Conservation (phyloP, 2,888 invertebrate species). For the Melanostoma scalare region DNA sequence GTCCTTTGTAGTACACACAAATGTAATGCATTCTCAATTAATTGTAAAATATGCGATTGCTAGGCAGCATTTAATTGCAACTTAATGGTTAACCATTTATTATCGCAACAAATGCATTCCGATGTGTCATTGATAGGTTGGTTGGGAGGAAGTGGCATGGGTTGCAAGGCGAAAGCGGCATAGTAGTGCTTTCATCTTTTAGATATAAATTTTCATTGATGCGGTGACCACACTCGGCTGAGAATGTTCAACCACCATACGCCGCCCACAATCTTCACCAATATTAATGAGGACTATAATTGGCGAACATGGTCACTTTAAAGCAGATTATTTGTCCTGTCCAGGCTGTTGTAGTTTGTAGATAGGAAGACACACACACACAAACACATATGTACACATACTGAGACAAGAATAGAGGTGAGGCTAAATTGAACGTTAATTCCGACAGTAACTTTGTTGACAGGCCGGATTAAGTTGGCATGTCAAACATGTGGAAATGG, state of each 20-base stretch:
- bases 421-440: slow-evolving; percentile 67
- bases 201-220: slow-evolving; percentile 56
- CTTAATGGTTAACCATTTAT: slow-evolving; percentile 73
- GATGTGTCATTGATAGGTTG: slow-evolving; percentile 45
- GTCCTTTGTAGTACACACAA: slow-evolving; percentile 17
- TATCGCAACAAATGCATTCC: slow-evolving; percentile 70
- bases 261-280: slow-evolving; percentile 65
- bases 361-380: background rate
- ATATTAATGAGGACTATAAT: slow-evolving; percentile 70
- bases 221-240: slow-evolving; percentile 28
- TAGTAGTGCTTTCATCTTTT: slow-evolving; percentile 65
- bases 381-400: background rate
- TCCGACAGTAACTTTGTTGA: slow-evolving; percentile 70
- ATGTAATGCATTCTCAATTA: slow-evolving; percentile 68
- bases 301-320: slow-evolving; percentile 65
- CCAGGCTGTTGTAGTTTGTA: slow-evolving; percentile 2
- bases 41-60: slow-evolving; percentile 70
- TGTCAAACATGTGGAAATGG: slow-evolving; percentile 64
- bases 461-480: slow-evolving; percentile 69
- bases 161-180: slow-evolving; percentile 13
- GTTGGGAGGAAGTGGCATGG: background rate
- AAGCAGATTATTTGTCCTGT: slow-evolving; percentile 46
- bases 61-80: slow-evolving; percentile 69
- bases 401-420: slow-evolving; percentile 1
- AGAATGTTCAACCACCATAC: slow-evolving; percentile 8